Base-by-base conservation (phyloP, 2,113 vertebrate genomes). In the Scalopus aquaticus region DNA sequence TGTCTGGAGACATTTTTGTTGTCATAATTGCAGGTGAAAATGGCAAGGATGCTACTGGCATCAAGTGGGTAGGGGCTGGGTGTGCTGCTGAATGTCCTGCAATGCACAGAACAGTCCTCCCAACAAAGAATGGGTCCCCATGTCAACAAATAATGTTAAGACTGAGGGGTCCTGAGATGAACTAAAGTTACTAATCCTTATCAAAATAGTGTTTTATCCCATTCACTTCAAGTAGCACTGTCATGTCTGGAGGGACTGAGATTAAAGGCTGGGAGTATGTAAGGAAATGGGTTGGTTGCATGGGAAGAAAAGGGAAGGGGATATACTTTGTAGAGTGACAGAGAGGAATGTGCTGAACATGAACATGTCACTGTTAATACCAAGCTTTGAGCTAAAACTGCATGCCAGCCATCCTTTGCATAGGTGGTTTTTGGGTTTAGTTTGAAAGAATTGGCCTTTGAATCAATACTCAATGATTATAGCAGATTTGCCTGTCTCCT, bases 401-500 rank as follows among this genome's bases (percentile, higher is more conserved):
- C 24, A 0, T 82, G 54, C 65, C 91, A 91, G 72, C 30, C 65
- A 64, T 88, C 72, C n/a, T 88, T 96, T 67, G 26, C 60, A 84
- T 88, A 51, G 28, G 64, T 82, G 64, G 72, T 80, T 96, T 91
- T 81, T 16, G 72, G 56, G 20, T 77, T 42, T 76, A 69, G 76
- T 62, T 88, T 51, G 51, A 65, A 94, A 96, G 42, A 96, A 85
- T n/a, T 78, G 73, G 87, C 51, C 81, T 95, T 96, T 88, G 80
- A 94, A 92, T 92, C 56, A 69, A 67, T 82, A 74, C 46, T 95
- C 67, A 79, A 96, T 91, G 93, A 95, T 56, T 97, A 30, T 72
- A 97, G 35, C 95, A 97, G 93, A 97, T 76, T 67, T 95, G 49
- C 46, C 62, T 46, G n/a, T 93, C 82, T 95, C 56, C 56, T 73